Evolutionary conservation across 30 jellyfish, hydroid and myxozoan species (phyloP).

Genomic region (Aurelia sp.): DNA sequence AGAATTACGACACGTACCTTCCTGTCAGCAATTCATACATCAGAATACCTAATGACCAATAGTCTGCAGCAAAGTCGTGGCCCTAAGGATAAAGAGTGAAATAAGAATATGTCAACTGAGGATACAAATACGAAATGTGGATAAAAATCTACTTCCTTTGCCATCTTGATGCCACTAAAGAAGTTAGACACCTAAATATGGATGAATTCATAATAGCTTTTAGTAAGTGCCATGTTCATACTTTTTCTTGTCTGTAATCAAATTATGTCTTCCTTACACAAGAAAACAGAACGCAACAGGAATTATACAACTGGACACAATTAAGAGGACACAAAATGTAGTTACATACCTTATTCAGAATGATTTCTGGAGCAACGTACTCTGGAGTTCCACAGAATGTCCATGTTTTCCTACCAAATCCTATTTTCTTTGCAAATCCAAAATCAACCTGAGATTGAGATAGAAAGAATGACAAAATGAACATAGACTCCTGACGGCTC

Average conservation of each 20-base stretch:
- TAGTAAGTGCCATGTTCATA: too few relatives aligned
- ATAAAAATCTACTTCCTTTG: too few relatives aligned
- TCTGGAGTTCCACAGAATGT: conserved; percentile 99
- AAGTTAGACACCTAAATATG: too few relatives aligned
- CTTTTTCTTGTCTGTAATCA: too few relatives aligned
- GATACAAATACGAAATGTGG: too few relatives aligned
- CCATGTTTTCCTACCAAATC: conserved; percentile 99
- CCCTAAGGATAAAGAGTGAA: conserved; percentile 65
- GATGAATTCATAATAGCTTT: too few relatives aligned
- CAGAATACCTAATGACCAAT: conserved; percentile 99
- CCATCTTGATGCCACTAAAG: too few relatives aligned
- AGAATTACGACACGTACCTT: conserved; percentile 42
- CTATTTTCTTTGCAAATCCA: conserved; percentile 96
- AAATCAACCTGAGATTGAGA: conserved; percentile 76
- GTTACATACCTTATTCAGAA: conserved; percentile 79
- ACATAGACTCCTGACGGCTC: too few relatives aligned
- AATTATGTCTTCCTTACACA: too few relatives aligned
- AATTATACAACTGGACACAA: too few relatives aligned
- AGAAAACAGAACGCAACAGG: too few relatives aligned
- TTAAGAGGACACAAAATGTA: not conserved
- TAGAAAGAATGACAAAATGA: too few relatives aligned
- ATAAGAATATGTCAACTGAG: not conserved
- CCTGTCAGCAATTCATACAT: conserved; percentile 98
- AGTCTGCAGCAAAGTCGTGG: conserved; percentile 99
- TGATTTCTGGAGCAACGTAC: conserved; percentile 99